Evolutionary conservation across 2,113 vertebrate genomes (phyloP).

Genomic region (Motacilla tschutschensis): DNA sequence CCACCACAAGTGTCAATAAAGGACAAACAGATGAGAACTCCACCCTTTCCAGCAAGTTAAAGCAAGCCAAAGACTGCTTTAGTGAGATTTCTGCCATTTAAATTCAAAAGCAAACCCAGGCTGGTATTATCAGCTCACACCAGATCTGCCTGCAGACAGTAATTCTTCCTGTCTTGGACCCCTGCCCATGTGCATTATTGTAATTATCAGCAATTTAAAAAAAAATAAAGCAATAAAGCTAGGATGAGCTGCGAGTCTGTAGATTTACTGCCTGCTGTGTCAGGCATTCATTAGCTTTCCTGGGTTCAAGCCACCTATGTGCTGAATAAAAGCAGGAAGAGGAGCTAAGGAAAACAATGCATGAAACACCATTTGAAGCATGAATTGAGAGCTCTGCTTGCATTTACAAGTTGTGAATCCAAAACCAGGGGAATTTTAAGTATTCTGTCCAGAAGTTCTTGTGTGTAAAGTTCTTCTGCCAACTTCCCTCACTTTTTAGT

Average conservation of each 20-base stretch:
- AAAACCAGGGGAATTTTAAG: not conserved
- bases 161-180: constrained; percentile 76
- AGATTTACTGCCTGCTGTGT: constrained; percentile 59
- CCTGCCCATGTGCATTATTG: constrained; percentile 71
- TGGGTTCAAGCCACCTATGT: constrained; percentile 49
- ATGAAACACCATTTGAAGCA: not conserved
- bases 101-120: constrained; percentile 63
- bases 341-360: constrained; percentile 21
- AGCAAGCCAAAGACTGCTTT: constrained; percentile 55
- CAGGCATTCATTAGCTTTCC: constrained; percentile 60
- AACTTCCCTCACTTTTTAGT: not conserved
- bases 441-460: not conserved
- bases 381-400: not conserved
- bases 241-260: constrained; percentile 51
- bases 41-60: constrained; percentile 51
- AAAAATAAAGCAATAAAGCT: constrained; percentile 71
- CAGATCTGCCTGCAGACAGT: constrained; percentile 75
- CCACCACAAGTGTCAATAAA: not conserved
- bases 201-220: constrained; percentile 75
- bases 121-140: constrained; percentile 68
- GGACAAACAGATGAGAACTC: constrained; percentile 14
- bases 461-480: not conserved
- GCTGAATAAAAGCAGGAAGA: constrained; percentile 54
- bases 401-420: not conserved
- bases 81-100: constrained; percentile 54